Percentiles rank a stretch among this genome's conserved stretches.
phyloP scores from a whole-genome alignment of 2,888 invertebrate genomes.

The Lasioglossum lativentre region DNA sequence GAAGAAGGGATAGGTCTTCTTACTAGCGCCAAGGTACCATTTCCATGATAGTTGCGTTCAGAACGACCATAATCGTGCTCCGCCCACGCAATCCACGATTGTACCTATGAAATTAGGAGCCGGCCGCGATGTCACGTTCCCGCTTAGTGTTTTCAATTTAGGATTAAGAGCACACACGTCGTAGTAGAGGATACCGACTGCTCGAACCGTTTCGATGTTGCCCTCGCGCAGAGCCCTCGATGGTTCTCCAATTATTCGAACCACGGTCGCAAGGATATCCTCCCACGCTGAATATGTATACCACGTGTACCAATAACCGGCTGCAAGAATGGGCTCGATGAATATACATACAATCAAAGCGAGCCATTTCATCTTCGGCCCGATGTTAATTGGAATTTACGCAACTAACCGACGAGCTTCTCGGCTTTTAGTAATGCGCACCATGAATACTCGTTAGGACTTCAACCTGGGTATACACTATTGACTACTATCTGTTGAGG shows the following conservation, averaged over 20 bases:
- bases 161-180: constrained; percentile 31
- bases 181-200: constrained; percentile 8
- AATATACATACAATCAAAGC: constrained; percentile 25
- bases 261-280: constrained; percentile 16
- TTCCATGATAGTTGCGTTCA: background rate
- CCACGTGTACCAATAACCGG: constrained; percentile 19
- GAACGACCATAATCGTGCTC: background rate
- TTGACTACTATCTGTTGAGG: background rate
- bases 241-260: constrained; percentile 51
- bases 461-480: background rate
- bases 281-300: constrained; percentile 34
- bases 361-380: background rate
- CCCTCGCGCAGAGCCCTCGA: constrained; percentile 14
- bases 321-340: constrained; percentile 32
- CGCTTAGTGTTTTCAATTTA: constrained; percentile 38
- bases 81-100: background rate
- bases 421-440: background rate
- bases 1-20: background rate
- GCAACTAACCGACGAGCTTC: background rate
- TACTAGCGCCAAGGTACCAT: background rate
- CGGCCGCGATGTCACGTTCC: constrained; percentile 7
- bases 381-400: constrained; percentile 16
- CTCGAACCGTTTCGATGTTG: constrained; percentile 26
- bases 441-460: background rate
- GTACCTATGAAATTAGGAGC: constrained; percentile 7